Evolutionary conservation across 2,888 invertebrate genomes (phyloP), one percentile per base, ranked within the genome.

Genomic region (Auanema sp.): DNA sequence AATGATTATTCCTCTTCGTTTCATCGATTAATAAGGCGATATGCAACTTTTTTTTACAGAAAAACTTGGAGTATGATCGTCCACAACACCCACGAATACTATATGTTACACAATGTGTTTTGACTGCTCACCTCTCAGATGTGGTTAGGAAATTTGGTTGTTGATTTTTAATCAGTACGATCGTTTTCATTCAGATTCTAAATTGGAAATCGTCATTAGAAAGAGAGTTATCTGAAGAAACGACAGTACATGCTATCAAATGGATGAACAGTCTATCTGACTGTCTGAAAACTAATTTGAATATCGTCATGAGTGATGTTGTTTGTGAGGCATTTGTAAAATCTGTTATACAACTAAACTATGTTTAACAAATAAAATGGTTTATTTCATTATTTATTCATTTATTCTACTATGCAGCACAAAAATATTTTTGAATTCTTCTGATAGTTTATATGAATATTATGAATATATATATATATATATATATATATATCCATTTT

Each of bases 61-160:
- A 41, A 25, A 11, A 23, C 5, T 44, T 60, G 3, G 41, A 60
- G 3, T 6, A 23, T 14, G 59, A 60, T 33, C 51, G 59, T 8
- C 53, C 53, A 1, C 8, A 60, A 12, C 21, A 41, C 21, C 10
- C 43, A 16, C 21, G 53, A 33, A 40, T 23, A 14, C 55, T 71
- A 16, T 64, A 64, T 60, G 71, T 71, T 11, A 21, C 60, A 40
- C 71, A 71, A 59, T 66, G 67, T 12, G 65, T 69, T n/a, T 23
- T 71, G n/a, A 71, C 71, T 10, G 64, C 71, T 10, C 56, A 50
- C 11, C 10, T 61, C 2, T 25, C 47, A 6, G 63, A 67, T 44
- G 63, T 71, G 54, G 71, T 71, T 33, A 60, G 70, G 4, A 33
- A 33, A 33, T 8, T n/a, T 33, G 33, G 44, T 41, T 21, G 16